A percentile compares a stretch with the other conserved stretches of the same genome.
Evolutionary conservation across 2,797 vertebrate genomes (phyloP).

Genomic region (Danio tinwini): DNA sequence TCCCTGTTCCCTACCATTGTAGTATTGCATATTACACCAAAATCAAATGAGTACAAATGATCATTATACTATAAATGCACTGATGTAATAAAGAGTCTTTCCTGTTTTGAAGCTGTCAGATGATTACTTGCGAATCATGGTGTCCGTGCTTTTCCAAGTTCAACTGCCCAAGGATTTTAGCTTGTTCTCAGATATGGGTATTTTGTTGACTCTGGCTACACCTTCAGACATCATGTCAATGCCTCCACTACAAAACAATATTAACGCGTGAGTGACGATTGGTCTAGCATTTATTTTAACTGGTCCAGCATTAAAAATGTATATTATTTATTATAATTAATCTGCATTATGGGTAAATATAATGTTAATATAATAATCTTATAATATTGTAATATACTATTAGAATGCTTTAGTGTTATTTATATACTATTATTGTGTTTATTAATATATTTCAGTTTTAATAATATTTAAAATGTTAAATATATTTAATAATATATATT

Average conservation of each 20-base stretch:
- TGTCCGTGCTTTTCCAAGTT: slow-evolving; percentile 74
- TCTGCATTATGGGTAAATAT: background rate
- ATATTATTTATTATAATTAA: background rate
- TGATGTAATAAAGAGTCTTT: background rate
- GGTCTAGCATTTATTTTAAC: too few species aligned
- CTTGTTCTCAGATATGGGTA: slow-evolving; percentile 73
- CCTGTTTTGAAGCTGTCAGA: slow-evolving; percentile 67
- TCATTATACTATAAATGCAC: background rate
- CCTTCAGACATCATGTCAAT: slow-evolving; percentile 72
- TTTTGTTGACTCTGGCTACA: slow-evolving; percentile 68
- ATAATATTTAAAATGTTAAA: too few species aligned
- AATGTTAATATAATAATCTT: background rate
- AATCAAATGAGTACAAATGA: background rate
- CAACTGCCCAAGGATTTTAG: slow-evolving; percentile 69
- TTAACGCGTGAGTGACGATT: slow-evolving; percentile 74
- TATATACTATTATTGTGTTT: background rate
- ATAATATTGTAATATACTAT: background rate
- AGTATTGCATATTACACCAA: background rate
- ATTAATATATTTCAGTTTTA: background rate
- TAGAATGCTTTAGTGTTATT: background rate
- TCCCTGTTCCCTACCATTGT: background rate
- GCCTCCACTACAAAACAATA: slow-evolving; percentile 69
- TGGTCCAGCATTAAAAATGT: too few species aligned
- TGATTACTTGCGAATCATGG: slow-evolving; percentile 73
- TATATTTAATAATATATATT: too few species aligned